Percentiles rank a stretch among this genome's conserved stretches.
Evolutionary conservation across 2,113 vertebrate genomes (phyloP).

Genomic region (Sinocyclocheilus anophthalmus): DNA sequence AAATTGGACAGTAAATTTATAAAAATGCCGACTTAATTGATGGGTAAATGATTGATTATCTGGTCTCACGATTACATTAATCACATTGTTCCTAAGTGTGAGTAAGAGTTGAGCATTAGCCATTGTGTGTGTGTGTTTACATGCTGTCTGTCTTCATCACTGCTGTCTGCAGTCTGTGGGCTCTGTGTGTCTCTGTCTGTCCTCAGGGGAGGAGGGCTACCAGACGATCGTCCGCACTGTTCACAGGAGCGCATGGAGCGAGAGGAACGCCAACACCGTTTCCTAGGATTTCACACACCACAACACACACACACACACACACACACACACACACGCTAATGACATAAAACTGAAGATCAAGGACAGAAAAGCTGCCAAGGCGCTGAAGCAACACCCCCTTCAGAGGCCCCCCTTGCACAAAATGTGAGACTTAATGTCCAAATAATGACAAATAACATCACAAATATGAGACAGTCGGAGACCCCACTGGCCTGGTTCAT

Average conservation of each 20-base stretch:
- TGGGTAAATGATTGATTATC: not conserved
- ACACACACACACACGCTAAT: conserved; percentile 42
- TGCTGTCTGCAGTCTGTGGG: conserved; percentile 68
- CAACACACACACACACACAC: conserved; percentile 50
- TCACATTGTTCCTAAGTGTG: not conserved
- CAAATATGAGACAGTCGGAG: not conserved
- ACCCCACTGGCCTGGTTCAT: not conserved
- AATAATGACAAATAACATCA: not conserved
- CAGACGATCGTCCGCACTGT: conserved; percentile 62
- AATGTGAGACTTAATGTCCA: not conserved
- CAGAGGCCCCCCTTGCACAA: not conserved
- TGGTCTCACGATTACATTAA: not conserved
- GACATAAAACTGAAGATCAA: not conserved
- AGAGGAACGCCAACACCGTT: conserved; percentile 53
- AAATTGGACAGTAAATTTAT: not conserved
- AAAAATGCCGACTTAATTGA: not conserved
- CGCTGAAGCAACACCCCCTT: not conserved
- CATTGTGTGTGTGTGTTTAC: conserved; percentile 10
- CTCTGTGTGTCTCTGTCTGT: conserved; percentile 60
- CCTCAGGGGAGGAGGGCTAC: conserved; percentile 37
- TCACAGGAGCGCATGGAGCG: conserved; percentile 63
- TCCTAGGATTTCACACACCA: too few species aligned
- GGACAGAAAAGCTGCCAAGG: not conserved
- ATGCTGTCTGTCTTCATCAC: conserved; percentile 64
- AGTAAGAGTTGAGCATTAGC: not conserved